phyloP scores from a whole-genome alignment of 1,140 invertebrate genomes.

The Saccostrea glomerata region DNA sequence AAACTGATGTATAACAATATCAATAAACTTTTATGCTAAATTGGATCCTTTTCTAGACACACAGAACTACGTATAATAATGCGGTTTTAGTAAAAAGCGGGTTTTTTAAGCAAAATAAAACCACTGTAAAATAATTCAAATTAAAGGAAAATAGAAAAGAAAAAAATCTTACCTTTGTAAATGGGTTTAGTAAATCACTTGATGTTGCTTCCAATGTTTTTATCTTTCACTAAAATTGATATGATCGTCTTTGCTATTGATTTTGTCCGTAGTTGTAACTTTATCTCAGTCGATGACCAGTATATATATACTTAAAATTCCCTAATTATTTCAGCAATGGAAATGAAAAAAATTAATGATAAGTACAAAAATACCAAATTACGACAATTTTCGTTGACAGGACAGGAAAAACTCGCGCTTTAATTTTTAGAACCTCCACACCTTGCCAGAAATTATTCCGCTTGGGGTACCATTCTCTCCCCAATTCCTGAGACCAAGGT shows the following conservation, averaged over 20 bases:
- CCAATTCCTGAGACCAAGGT: background rate
- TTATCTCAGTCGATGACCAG: background rate
- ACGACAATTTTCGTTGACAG: background rate
- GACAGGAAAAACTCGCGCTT: conserved; percentile 19
- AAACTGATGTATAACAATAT: too few species aligned
- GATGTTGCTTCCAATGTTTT: background rate
- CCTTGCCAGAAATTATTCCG: background rate
- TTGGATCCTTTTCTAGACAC: too few species aligned
- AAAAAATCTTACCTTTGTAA: background rate
- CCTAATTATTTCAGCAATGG: background rate
- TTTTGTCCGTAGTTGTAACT: background rate
- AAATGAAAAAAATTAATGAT: background rate
- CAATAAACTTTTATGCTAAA: too few species aligned
- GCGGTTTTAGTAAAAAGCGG: too few species aligned
- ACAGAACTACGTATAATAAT: too few species aligned
- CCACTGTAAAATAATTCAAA: too few species aligned
- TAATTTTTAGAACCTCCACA: background rate
- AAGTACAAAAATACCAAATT: background rate
- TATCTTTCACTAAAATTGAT: background rate
- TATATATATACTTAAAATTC: background rate
- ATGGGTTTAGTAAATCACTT: background rate
- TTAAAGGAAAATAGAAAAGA: too few species aligned
- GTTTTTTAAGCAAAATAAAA: too few species aligned
- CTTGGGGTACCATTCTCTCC: background rate
- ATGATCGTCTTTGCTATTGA: background rate